A percentile compares a stretch with the other conserved stretches of the same genome.
Evolutionary conservation across 2,888 invertebrate genomes (phyloP).

Genomic region (Xanthorhoe spadicearia): DNA sequence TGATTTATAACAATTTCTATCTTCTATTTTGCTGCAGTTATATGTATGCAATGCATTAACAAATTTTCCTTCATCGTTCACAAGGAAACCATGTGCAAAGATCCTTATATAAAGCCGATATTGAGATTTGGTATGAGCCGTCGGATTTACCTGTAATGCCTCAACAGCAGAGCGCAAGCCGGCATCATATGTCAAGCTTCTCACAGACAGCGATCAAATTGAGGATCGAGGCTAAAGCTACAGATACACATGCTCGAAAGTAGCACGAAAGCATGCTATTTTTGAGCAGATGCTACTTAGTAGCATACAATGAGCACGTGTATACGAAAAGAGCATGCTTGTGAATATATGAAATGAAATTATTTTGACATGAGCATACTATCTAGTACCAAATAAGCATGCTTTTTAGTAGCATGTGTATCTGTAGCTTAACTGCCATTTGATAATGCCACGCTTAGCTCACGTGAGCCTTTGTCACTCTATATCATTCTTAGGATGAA

Average conservation of each 20-base stretch:
- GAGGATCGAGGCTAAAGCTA: slow-evolving; percentile 67
- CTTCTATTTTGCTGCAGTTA: no score
- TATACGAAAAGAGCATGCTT: no score
- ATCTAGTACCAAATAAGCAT: no score
- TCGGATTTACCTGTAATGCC: slow-evolving; percentile 38
- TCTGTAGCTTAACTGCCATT: slow-evolving; percentile 66
- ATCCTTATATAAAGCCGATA: slow-evolving; percentile 22
- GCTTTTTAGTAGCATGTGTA: no score
- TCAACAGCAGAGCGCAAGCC: slow-evolving; percentile 45
- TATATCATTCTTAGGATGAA: neutral
- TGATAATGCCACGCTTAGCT: slow-evolving; percentile 54
- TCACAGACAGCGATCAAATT: slow-evolving; percentile 68
- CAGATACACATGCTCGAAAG: no score
- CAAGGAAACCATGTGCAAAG: neutral
- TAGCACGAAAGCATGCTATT: no score
- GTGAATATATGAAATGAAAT: no score
- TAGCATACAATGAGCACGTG: no score
- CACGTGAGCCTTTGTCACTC: slow-evolving; percentile 28
- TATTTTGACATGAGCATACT: no score
- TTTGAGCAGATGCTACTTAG: no score
- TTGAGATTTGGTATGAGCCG: slow-evolving; percentile 24
- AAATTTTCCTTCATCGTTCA: neutral
- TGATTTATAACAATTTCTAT: no score
- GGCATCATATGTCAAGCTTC: slow-evolving; percentile 68
- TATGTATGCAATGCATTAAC: neutral